Evolutionary conservation across 2,113 vertebrate species (phyloP).

Genomic region (Sinocyclocheilus grahami): DNA sequence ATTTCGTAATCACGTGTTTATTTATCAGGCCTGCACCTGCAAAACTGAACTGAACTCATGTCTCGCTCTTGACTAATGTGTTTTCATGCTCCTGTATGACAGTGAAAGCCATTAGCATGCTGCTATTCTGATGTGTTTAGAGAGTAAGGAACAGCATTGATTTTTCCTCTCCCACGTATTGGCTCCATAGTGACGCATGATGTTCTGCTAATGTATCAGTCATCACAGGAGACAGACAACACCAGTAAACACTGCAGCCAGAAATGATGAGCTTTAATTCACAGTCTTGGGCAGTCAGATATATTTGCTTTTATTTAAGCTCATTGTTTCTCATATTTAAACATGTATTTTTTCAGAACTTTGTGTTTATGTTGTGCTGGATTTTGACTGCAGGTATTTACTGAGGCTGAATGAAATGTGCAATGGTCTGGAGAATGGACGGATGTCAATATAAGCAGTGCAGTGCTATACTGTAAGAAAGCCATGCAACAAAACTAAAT

Average conservation of each 20-base stretch:
- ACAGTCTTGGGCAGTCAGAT: not conserved
- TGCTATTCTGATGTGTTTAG: conserved; percentile 4
- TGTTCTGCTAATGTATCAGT: conserved; percentile 22
- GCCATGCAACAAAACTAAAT: not conserved
- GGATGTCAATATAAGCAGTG: too few relatives aligned
- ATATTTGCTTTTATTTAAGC: not conserved
- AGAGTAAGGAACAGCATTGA: conserved; percentile 13
- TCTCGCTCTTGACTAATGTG: conserved; percentile 3
- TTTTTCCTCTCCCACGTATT: conserved; percentile 15
- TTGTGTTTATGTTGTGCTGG: not conserved
- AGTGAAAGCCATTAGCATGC: conserved; percentile 23
- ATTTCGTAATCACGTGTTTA: not conserved
- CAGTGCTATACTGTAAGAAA: not conserved
- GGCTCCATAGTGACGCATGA: conserved; percentile 5
- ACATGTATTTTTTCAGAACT: not conserved
- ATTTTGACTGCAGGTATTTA: not conserved
- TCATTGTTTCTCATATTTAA: not conserved
- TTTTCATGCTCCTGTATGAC: not conserved
- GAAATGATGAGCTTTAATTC: not conserved
- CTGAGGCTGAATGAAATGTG: too few relatives aligned
- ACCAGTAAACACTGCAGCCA: not conserved
- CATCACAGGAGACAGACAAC: not conserved
- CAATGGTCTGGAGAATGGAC: too few relatives aligned
- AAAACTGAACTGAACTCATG: not conserved
- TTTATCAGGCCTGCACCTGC: not conserved